Percentiles rank a stretch among this genome's conserved stretches.
These are phyloP conservation scores for Alligator mississippiensis DNA, from an alignment of 2,113 vertebrate genomes.

Conservation along the genomic window DNA sequence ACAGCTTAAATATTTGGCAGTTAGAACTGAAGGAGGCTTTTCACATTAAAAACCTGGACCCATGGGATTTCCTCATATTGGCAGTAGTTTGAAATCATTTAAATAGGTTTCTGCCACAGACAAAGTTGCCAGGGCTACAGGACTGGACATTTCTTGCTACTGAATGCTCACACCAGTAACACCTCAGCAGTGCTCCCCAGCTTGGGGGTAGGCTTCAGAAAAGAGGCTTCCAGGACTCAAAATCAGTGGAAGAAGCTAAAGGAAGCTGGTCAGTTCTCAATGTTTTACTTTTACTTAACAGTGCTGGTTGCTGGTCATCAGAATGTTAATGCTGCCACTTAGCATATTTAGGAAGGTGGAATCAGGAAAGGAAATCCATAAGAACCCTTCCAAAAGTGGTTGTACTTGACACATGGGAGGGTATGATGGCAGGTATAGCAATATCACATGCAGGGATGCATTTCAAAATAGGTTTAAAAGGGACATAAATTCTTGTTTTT, in stretches of 20 bases:
- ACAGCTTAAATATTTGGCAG: constrained; percentile 58
- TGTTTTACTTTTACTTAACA: neutral
- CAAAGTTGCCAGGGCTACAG: constrained; percentile 24
- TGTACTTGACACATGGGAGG: neutral
- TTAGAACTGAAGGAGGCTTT: constrained; percentile 35
- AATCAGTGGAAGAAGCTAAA: neutral
- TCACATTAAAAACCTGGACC: constrained; percentile 40
- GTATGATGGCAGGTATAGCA: neutral
- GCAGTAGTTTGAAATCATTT: constrained; percentile 38
- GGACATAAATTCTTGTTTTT: neutral
- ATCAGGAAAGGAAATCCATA: neutral
- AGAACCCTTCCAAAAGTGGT: neutral
- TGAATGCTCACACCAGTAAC: neutral
- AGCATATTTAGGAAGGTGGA: neutral
- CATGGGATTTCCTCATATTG: constrained; percentile 32
- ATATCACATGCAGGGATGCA: neutral
- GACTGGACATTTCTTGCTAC: neutral
- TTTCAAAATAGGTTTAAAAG: neutral
- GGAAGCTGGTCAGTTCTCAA: neutral
- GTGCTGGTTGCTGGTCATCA: neutral
- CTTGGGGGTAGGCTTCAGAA: neutral
- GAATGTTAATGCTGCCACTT: fast-evolving
- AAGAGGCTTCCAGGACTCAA: neutral
- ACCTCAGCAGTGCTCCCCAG: neutral
- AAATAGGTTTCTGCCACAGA: constrained; percentile 32